These are phyloP conservation scores for Diacarnus erythraeanus DNA, from an alignment of 37 sponge, comb jelly and placozoan genomes.

Conservation along the genomic window DNA sequence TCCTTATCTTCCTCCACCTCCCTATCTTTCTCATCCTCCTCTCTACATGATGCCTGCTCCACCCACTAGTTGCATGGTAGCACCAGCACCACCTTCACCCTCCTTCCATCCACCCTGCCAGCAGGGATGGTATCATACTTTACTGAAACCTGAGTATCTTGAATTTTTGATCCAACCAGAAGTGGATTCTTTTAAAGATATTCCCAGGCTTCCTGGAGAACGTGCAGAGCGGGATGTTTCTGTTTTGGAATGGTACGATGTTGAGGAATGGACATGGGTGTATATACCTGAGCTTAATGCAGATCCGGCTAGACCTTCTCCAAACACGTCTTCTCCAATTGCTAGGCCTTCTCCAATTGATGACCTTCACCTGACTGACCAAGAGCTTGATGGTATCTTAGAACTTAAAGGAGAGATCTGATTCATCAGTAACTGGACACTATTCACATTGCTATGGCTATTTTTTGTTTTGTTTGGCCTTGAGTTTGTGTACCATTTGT, in stretches of 20 bases:
- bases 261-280: neutral
- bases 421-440: no score
- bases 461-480: no score
- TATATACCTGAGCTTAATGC: neutral
- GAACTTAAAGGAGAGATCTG: neutral
- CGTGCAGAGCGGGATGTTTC: neutral
- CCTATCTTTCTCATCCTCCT: neutral
- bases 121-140: neutral
- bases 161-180: constrained; percentile 17
- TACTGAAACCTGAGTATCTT: neutral
- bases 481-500: no score
- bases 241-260: neutral
- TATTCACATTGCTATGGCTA: no score
- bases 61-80: neutral
- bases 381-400: neutral
- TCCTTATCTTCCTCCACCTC: neutral
- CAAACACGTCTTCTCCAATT: neutral
- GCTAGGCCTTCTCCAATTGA: neutral
- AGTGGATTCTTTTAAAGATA: constrained; percentile 22
- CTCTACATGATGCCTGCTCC: no score
- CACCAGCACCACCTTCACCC: neutral
- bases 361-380: neutral
- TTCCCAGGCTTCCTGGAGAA: constrained; percentile 27
- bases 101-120: neutral
- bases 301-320: neutral